Conservation (phyloP, 2,797 vertebrate genomes). For the Adrianichthys oophorus region DNA sequence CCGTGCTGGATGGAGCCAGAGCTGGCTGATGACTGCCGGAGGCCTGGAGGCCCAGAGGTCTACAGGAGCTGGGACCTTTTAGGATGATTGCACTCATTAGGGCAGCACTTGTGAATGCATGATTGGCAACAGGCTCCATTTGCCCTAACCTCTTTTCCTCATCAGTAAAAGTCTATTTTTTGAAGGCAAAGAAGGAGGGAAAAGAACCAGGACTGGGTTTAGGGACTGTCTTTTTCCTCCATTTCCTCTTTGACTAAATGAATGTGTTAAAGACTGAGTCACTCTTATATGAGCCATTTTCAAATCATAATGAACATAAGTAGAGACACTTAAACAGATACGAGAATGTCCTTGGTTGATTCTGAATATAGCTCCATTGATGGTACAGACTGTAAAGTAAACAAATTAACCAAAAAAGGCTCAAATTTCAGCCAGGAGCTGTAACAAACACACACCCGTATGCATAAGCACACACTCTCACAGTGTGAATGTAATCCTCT, state of each 20-base stretch:
- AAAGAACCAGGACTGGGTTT: constrained; percentile 2
- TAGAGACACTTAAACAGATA: too few relatives aligned
- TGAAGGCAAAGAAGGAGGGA: constrained; percentile 2
- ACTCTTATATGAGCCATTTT: too few relatives aligned
- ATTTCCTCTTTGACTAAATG: background rate
- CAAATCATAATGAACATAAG: too few relatives aligned
- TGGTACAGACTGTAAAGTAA: too few relatives aligned
- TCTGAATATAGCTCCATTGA: too few relatives aligned
- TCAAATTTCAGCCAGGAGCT: background rate
- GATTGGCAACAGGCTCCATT: constrained; percentile 59
- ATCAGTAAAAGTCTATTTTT: constrained; percentile 23
- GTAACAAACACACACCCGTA: background rate
- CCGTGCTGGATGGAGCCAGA: constrained; percentile 32
- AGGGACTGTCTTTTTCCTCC: constrained; percentile 3
- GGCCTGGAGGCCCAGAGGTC: constrained; percentile 30
- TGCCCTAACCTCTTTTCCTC: constrained; percentile 18
- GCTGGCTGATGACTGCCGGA: constrained; percentile 43
- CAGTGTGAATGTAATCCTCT: constrained; percentile 67
- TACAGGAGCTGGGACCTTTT: constrained; percentile 65
- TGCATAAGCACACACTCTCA: constrained; percentile 27
- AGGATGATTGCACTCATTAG: constrained; percentile 72
- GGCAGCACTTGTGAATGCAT: constrained; percentile 37
- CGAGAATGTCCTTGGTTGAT: too few relatives aligned
- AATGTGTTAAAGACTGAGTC: too few relatives aligned
- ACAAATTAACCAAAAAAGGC: background rate